Percentiles rank a stretch among this genome's conserved stretches.
Evolutionary conservation across 2,888 invertebrate genomes (phyloP).

Genomic region (Pharmacophagus antenor): DNA sequence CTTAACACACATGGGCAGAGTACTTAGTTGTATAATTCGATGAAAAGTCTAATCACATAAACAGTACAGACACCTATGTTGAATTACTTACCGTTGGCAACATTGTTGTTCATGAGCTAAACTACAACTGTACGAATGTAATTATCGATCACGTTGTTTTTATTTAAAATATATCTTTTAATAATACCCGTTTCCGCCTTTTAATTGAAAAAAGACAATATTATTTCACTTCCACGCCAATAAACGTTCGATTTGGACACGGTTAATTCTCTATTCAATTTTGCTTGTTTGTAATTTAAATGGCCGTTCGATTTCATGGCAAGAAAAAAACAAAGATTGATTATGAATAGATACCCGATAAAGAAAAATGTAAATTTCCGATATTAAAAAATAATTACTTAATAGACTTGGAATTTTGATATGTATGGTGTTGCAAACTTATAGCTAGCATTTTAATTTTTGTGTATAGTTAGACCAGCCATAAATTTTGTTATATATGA

Average conservation of each 20-base stretch:
- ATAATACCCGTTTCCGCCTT: background rate
- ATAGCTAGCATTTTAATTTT: no score
- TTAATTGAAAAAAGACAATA: background rate
- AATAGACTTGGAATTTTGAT: no score
- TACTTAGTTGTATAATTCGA: slow-evolving; percentile 6
- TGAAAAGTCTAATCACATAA: slow-evolving; percentile 25
- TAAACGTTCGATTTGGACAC: slow-evolving; percentile 14
- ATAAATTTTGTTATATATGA: no score
- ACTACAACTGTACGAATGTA: slow-evolving; percentile 15
- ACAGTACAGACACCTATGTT: slow-evolving; percentile 10
- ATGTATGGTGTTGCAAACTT: no score
- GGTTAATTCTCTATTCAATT: slow-evolving; percentile 5
- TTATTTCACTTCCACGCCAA: slow-evolving; percentile 12
- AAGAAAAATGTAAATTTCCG: background rate
- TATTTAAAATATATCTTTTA: slow-evolving; percentile 5
- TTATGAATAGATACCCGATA: slow-evolving; percentile 6
- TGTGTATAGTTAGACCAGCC: no score
- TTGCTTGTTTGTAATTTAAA: slow-evolving; percentile 16
- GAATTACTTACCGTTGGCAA: slow-evolving; percentile 17
- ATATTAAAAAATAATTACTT: background rate
- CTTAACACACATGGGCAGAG: background rate
- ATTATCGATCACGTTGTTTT: background rate
- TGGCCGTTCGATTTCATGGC: slow-evolving; percentile 15
- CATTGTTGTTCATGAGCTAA: slow-evolving; percentile 24
- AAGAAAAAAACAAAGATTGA: slow-evolving; percentile 10